Evolutionary conservation across 2,797 vertebrate species (phyloP), one percentile per base, ranked within the genome.

Genomic region (Pteropus rufus): DNA sequence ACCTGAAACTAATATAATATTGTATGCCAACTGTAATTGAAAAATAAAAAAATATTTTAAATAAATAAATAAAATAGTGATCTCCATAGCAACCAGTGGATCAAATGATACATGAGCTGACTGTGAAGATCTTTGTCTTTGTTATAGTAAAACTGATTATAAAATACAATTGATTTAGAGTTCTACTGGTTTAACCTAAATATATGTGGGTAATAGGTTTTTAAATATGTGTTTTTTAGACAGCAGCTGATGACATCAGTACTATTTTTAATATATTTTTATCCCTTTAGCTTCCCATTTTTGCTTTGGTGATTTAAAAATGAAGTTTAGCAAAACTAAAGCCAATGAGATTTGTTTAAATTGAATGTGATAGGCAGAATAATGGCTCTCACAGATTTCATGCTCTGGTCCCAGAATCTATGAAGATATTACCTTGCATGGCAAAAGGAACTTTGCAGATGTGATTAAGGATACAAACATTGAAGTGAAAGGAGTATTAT

Each of bases 71-170:
- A 49, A 49, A 49, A 49, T 49, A 49, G 64, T 49, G 65, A 76
- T 98, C 89, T 92, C 93, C 91, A 95, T 96, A 92, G 81, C 44
- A 98, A 96, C 85, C 85, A 93, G 54, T 14, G 16, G 77, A 97
- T 97, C 84, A 97, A 97, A 97, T 97, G 95, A 81, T 69, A 75
- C 56, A 85, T 18, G 58, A 81, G 62, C 67, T 94, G 95, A 95
- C 67, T 92, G 44, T 96, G 75, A 88, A 97, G 77, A 96, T 29
- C 52, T 97, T 97, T 95, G 44, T 97, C 62, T 93, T 95, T 79
- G 73, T 89, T 96, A 64, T 7, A 67, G 46, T 96, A 97, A 97
- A 96, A 95, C 19, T 81, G 91, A 97, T 93, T 95, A 64, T 91
- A 52, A 88, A 92, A 86, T 70, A 81, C 5, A 44, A 83, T 29